Conservation (phyloP, 2,113 vertebrate genomes). For the Labeo rohita region DNA sequence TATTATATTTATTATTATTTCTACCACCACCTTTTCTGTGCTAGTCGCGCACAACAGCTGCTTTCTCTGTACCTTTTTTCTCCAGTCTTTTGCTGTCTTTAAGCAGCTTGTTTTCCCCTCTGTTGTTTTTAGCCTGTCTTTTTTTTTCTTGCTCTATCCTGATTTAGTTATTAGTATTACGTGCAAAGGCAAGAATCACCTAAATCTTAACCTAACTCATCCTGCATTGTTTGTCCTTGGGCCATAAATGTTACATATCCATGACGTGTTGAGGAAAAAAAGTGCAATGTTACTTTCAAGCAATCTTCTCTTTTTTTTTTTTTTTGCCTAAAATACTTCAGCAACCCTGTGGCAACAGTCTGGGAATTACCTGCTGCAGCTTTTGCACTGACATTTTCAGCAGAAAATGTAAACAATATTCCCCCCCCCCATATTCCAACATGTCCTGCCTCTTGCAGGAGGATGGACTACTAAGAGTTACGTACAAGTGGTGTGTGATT, state of each 20-base stretch:
- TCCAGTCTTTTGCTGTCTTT: neutral
- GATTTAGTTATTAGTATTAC: neutral
- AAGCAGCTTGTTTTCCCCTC: neutral
- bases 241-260: neutral
- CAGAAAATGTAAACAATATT: neutral
- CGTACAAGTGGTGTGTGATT: neutral
- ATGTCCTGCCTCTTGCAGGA: neutral
- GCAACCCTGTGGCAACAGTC: neutral
- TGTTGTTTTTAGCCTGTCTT: constrained; percentile 18
- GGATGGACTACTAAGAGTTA: neutral
- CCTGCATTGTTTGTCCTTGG: neutral
- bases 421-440: neutral
- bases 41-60: neutral
- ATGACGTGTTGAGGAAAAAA: neutral
- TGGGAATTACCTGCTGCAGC: neutral
- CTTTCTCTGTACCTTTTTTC: neutral
- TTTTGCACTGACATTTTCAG: neutral
- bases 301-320: neutral
- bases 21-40: neutral
- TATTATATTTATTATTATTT: neutral
- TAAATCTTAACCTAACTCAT: neutral
- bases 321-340: neutral
- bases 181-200: neutral
- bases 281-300: neutral
- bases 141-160: neutral